Evolutionary conservation across 1,140 invertebrate species (phyloP).

Genomic region (Macrobrachium rosenbergii): DNA sequence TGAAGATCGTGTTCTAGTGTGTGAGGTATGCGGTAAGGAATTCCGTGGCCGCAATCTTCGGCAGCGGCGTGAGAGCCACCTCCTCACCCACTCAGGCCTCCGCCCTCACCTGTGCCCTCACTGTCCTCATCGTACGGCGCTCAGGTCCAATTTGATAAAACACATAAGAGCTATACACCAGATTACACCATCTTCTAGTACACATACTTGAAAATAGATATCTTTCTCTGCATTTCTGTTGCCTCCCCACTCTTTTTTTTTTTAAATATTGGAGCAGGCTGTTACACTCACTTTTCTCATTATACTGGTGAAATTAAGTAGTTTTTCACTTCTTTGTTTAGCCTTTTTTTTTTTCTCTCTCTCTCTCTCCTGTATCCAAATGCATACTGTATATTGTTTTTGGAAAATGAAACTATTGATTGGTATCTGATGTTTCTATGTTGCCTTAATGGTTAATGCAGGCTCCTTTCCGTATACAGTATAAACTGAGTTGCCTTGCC

Average conservation of each 20-base stretch:
- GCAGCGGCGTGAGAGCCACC: conserved; percentile 65
- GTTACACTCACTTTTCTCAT: background rate
- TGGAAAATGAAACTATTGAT: no score
- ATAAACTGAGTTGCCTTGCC: no score
- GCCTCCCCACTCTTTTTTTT: background rate
- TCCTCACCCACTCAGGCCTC: conserved; percentile 70
- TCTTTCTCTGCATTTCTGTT: background rate
- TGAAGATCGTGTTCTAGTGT: conserved; percentile 52
- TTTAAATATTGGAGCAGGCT: no score
- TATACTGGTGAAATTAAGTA: no score
- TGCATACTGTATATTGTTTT: no score
- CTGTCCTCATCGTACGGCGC: conserved; percentile 65
- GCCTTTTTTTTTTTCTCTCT: no score
- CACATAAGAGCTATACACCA: conserved; percentile 54
- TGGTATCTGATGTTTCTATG: no score
- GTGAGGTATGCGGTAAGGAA: conserved; percentile 56
- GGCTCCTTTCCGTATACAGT: no score
- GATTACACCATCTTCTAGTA: conserved; percentile 19
- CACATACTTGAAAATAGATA: background rate
- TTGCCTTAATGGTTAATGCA: no score
- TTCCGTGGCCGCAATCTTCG: conserved; percentile 57
- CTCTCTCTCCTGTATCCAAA: background rate
- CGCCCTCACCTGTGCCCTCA: conserved; percentile 68
- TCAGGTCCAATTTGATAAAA: conserved; percentile 62
- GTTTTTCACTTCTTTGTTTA: background rate